Percentiles rank a stretch among this genome's conserved stretches.
These are phyloP conservation scores for Liposcelis brunnea DNA, from an alignment of 2,888 invertebrate genomes.

Conservation along the genomic window DNA sequence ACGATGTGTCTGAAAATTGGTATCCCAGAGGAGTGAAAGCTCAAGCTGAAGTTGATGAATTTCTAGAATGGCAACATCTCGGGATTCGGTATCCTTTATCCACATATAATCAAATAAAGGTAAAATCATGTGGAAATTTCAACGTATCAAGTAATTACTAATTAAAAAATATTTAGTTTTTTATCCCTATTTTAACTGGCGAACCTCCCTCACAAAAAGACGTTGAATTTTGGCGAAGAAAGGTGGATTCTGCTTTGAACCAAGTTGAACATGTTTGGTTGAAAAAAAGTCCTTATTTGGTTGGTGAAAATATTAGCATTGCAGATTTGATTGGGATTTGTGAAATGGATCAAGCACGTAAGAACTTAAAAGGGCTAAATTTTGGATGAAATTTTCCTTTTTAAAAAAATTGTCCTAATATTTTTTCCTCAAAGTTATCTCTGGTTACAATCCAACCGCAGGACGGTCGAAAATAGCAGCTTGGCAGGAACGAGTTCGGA, in stretches of 20 bases:
- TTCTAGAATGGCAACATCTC: slow-evolving; percentile 34
- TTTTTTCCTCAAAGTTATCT: slow-evolving; percentile 20
- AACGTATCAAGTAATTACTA: too few species aligned
- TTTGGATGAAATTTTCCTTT: too few species aligned
- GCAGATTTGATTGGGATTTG: slow-evolving; percentile 28
- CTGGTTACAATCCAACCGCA: slow-evolving; percentile 22
- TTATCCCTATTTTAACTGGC: slow-evolving; percentile 22
- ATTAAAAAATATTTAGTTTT: too few species aligned
- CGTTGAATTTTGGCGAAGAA: slow-evolving; percentile 17
- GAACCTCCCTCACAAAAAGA: slow-evolving; percentile 20
- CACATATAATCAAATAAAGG: slow-evolving; percentile 28
- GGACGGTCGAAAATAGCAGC: slow-evolving; percentile 21
- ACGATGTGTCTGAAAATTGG: slow-evolving; percentile 30
- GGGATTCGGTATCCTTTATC: slow-evolving; percentile 28
- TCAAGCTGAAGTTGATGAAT: slow-evolving; percentile 32
- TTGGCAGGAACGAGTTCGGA: slow-evolving; percentile 24
- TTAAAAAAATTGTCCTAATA: not conserved
- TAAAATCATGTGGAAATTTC: slow-evolving; percentile 16
- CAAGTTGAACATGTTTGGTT: slow-evolving; percentile 23
- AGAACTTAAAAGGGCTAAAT: too few species aligned
- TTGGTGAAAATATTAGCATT: slow-evolving; percentile 24
- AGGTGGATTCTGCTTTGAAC: slow-evolving; percentile 21
- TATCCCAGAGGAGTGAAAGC: slow-evolving; percentile 29
- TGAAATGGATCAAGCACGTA: slow-evolving; percentile 29
- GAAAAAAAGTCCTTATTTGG: slow-evolving; percentile 20